Conservation (phyloP, 2,113 vertebrate genomes). For the Stigmatopora argus region DNA sequence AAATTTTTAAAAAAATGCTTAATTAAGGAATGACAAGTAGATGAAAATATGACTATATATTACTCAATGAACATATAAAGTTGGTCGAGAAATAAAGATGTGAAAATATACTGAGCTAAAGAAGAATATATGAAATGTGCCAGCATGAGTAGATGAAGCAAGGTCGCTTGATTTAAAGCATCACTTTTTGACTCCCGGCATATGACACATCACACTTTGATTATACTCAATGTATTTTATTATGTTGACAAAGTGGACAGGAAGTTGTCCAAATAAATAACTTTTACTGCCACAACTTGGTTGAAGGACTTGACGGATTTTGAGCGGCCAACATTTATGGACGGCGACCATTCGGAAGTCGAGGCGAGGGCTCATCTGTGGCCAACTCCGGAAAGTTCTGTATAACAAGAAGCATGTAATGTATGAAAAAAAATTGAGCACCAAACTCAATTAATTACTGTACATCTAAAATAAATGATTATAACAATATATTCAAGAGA, state of each 20-base stretch:
- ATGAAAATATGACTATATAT: too few species aligned
- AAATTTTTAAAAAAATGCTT: background rate
- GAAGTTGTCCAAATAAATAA: background rate
- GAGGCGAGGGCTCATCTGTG: background rate
- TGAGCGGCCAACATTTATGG: background rate
- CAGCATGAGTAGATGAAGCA: too few species aligned
- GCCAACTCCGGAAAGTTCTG: background rate
- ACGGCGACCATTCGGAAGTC: background rate
- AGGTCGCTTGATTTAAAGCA: background rate
- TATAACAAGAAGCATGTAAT: background rate
- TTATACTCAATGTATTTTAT: background rate
- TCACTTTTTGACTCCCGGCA: too few species aligned
- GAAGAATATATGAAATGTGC: too few species aligned
- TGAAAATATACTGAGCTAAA: too few species aligned
- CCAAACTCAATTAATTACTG: too few species aligned
- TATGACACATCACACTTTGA: background rate
- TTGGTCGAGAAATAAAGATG: too few species aligned
- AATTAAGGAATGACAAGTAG: too few species aligned
- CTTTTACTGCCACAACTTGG: background rate
- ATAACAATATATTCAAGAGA: too few species aligned
- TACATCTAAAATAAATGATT: too few species aligned
- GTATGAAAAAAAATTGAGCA: background rate
- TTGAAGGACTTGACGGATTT: background rate
- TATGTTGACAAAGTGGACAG: slow-evolving; percentile 1
- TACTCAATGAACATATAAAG: too few species aligned